phyloP scores from a whole-genome alignment of 2,797 vertebrate genomes.

The Neosilurus hyrtlii region DNA sequence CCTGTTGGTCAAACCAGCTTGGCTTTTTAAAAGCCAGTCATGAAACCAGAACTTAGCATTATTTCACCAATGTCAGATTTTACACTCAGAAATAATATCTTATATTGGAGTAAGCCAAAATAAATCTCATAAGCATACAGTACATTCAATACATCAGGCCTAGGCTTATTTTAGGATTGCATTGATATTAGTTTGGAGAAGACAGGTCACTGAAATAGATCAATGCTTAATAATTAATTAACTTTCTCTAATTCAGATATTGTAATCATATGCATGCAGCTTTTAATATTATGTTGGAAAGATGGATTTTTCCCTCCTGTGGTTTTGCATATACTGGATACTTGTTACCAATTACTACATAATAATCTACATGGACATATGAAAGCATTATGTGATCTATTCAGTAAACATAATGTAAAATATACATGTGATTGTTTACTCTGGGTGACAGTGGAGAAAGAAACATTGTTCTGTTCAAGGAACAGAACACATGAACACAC shows the following conservation, averaged over 20 bases:
- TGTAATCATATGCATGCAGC: background rate
- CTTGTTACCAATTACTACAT: background rate
- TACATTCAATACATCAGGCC: background rate
- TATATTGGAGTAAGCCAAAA: background rate
- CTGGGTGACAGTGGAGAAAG: background rate
- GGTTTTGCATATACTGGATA: background rate
- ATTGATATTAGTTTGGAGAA: background rate
- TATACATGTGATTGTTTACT: background rate
- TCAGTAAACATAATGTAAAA: background rate
- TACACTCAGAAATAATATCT: background rate
- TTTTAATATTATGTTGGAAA: background rate
- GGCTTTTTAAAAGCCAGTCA: background rate
- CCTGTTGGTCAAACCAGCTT: background rate
- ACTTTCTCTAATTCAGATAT: background rate
- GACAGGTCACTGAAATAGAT: background rate
- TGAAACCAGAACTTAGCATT: background rate
- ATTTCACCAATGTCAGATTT: background rate
- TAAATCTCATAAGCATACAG: background rate
- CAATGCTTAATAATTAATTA: background rate
- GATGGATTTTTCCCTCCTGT: background rate
- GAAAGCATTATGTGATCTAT: background rate
- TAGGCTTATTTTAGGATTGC: background rate
- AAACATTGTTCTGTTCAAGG: background rate
- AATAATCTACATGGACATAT: background rate
- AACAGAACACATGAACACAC: conserved; percentile 2